Percentiles rank a stretch among this genome's conserved stretches.
Evolutionary conservation across 1,140 invertebrate species (phyloP).

Genomic region (Drosophila repletoides): DNA sequence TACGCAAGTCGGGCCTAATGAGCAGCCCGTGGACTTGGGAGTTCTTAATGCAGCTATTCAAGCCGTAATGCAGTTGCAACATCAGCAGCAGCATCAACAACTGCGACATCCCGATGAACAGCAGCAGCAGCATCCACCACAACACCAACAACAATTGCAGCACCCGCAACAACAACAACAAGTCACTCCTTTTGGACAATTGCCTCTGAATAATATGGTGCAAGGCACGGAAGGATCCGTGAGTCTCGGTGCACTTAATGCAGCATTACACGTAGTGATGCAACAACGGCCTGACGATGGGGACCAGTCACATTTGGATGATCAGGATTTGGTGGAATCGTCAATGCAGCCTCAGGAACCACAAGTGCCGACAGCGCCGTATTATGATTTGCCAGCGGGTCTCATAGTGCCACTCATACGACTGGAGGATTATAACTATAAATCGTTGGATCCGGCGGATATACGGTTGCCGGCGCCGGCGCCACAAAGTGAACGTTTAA

Average conservation of each 20-base stretch:
- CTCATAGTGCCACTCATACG: slow-evolving; percentile 95
- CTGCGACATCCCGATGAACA: slow-evolving; percentile 57
- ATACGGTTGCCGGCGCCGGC: slow-evolving; percentile 96
- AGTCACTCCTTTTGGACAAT: slow-evolving; percentile 26
- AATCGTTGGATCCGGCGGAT: slow-evolving; percentile 93
- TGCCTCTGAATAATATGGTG: slow-evolving; percentile 16
- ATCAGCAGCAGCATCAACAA: slow-evolving; percentile 47
- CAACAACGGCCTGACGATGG: slow-evolving; percentile 55
- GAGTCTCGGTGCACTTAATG: slow-evolving; percentile 60
- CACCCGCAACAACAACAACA: slow-evolving; percentile 10
- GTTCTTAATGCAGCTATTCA: slow-evolving; percentile 75
- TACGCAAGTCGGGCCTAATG: slow-evolving; percentile 37
- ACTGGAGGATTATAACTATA: slow-evolving; percentile 95
- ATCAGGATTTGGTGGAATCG: slow-evolving; percentile 34
- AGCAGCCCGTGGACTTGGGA: slow-evolving; percentile 59
- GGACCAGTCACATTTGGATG: slow-evolving; percentile 14
- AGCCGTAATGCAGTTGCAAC: slow-evolving; percentile 76
- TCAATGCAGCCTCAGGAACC: slow-evolving; percentile 85
- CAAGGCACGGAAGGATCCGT: slow-evolving; percentile 29
- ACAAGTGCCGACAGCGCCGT: slow-evolving; percentile 94
- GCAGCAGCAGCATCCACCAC: slow-evolving; percentile 24
- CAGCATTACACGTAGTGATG: slow-evolving; percentile 72
- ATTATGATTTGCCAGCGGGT: slow-evolving; percentile 97
- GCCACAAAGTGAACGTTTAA: slow-evolving; percentile 94
- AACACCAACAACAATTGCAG: slow-evolving; percentile 29